These are phyloP conservation scores for Hartigia nigra DNA, from an alignment of 2,888 invertebrate genomes.

Conservation along the genomic window DNA sequence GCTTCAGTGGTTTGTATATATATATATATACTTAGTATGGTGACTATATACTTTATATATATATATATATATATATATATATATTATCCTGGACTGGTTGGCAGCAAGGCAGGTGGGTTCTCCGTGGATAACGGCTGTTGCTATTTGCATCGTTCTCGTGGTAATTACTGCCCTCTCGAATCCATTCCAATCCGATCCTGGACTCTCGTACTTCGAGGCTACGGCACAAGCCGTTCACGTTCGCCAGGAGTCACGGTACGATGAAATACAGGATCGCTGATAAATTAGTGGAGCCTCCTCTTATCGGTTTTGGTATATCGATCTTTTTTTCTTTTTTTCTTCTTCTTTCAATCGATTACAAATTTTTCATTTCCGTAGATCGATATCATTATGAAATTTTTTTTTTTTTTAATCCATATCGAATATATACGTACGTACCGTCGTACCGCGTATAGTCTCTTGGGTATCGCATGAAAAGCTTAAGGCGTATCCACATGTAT, in stretches of 20 bases:
- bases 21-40: not conserved
- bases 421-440: not conserved
- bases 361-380: not conserved
- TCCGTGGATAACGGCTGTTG: slow-evolving; percentile 42
- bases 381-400: too few species aligned
- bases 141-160: slow-evolving; percentile 45
- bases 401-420: not conserved
- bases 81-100: slow-evolving; percentile 30
- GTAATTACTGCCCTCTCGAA: slow-evolving; percentile 46
- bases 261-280: not conserved
- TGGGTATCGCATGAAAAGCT: not conserved
- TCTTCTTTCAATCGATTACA: not conserved
- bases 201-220: not conserved
- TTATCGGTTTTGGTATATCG: not conserved
- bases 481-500: not conserved
- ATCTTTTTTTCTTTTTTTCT: not conserved
- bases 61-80: not conserved
- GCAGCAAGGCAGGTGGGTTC: slow-evolving; percentile 45
- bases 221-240: not conserved
- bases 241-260: not conserved
- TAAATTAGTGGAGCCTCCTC: not conserved
- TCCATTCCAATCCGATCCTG: slow-evolving; percentile 24
- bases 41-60: not conserved
- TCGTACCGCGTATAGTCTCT: not conserved
- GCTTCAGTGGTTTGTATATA: not conserved